Evolutionary conservation across 2,888 invertebrate genomes (phyloP), one percentile per base, ranked within the genome.

Genomic region (Hirtodrosophila trivittata): DNA sequence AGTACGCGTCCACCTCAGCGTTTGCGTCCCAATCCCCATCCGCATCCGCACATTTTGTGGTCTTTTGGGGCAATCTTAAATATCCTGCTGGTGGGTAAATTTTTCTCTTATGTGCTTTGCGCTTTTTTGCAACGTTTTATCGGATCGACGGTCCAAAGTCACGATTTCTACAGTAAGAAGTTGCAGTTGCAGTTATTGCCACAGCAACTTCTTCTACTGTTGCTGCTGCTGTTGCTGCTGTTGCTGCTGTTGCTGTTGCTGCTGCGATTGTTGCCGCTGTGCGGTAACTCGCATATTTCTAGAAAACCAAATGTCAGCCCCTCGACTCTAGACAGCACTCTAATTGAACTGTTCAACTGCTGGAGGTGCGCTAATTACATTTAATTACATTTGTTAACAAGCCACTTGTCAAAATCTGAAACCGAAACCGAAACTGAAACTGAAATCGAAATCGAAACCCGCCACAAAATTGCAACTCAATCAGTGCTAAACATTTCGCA

Each of bases 81-180:
- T 88, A 89, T 89, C 88, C 88, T 89, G 88, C 89, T 89, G 89
- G 89, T 89, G 88, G 89, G 87, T 88, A 89, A 76, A 84, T 78
- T 81, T 83, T 83, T 84, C 66, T 66, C 75, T 66, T 65, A 69
- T 84, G 58, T 65, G 70, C 70, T 82, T 77, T 75, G 67, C 63
- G 56, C 58, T 64, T 51, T n/a, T 60, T 63, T 67, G 78, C 81
- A 73, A 80, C 30, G n/a, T 77, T 88, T 87, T 89, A 88, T 89
- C 88, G 89, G 89, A 89, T 89, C 78, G 75, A 65, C 67, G 87
- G 78, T 83, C 80, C 86, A 76, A 84, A 88, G 89, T 89, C 89
- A 89, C 89, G 89, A 88, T 82, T 88, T 88, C 67, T 66, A 66
- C 75, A 77, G 70, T 69, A 73, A 76, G 68, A 77, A 80, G 43